Conservation (phyloP, 2,113 vertebrate species). For the Barnardius zonarius region DNA sequence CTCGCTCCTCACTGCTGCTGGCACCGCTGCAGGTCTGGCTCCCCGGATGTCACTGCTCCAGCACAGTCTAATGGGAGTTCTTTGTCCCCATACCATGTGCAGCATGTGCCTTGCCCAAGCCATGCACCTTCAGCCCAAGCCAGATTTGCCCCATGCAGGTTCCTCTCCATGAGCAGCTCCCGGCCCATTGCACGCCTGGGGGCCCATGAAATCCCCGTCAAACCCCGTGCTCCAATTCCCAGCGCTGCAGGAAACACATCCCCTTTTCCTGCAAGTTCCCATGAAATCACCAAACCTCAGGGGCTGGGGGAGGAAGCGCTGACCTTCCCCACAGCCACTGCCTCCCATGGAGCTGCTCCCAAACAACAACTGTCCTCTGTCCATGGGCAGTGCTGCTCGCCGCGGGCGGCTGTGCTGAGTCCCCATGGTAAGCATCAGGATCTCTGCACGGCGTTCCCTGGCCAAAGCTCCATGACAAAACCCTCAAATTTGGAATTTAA, state of each 20-base stretch:
- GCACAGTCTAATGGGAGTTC: neutral
- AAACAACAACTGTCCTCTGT: neutral
- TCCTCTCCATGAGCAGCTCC: neutral
- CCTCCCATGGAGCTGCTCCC: neutral
- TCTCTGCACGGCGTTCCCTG: neutral
- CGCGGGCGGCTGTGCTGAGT: fast-evolving
- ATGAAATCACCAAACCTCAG: constrained; percentile 48
- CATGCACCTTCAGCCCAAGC: neutral
- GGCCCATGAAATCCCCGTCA: neutral
- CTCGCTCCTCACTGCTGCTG: neutral
- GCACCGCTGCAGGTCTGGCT: neutral
- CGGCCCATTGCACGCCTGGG: neutral
- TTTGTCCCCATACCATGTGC: fast-evolving
- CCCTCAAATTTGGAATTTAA: constrained; percentile 65
- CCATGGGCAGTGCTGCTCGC: neutral
- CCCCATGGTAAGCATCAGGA: fast-evolving
- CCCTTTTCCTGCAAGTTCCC: constrained; percentile 13
- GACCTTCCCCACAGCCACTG: neutral
- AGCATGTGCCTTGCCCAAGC: neutral
- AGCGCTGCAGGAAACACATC: neutral
- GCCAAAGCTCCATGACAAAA: constrained; percentile 59
- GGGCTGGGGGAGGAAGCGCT: neutral
- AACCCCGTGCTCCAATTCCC: neutral
- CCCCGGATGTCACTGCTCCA: fast-evolving
- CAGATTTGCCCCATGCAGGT: neutral